Percentiles rank a stretch among this genome's conserved stretches.
phyloP scores from a whole-genome alignment of 2,113 vertebrate genomes.

The Hippocampus zosterae region DNA sequence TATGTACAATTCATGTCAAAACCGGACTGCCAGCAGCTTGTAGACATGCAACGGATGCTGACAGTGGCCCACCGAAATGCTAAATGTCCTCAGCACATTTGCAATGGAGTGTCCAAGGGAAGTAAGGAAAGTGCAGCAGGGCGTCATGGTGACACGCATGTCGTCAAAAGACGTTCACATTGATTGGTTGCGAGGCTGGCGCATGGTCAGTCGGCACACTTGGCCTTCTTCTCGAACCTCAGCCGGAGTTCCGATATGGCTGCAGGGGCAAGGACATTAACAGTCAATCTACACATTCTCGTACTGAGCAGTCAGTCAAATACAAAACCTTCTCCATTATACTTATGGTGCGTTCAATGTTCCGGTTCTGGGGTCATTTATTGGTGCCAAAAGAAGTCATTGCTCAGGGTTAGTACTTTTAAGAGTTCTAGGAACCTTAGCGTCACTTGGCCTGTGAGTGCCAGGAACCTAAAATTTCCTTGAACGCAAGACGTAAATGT shows the following conservation, averaged over 20 bases:
- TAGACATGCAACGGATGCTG: not conserved
- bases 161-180: not conserved
- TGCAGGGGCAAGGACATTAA: not conserved
- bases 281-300: not conserved
- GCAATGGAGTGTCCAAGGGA: not conserved
- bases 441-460: no score
- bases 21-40: not conserved
- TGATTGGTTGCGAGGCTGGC: not conserved
- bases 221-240: constrained; percentile 49
- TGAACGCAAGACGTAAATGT: no score
- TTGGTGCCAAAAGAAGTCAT: not conserved
- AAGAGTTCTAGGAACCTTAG: no score
- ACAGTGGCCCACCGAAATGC: no score
- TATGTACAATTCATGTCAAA: constrained; percentile 2
- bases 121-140: not conserved
- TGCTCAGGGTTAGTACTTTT: no score
- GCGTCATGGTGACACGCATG: not conserved
- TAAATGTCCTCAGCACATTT: not conserved
- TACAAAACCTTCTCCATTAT: no score
- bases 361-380: no score
- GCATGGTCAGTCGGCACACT: constrained; percentile 18
- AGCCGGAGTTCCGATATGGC: constrained; percentile 62
- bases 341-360: no score
- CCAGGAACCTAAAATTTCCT: no score
- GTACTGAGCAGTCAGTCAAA: not conserved